phyloP scores from a whole-genome alignment of 2,113 vertebrate genomes.

The Trogon melanurus region DNA sequence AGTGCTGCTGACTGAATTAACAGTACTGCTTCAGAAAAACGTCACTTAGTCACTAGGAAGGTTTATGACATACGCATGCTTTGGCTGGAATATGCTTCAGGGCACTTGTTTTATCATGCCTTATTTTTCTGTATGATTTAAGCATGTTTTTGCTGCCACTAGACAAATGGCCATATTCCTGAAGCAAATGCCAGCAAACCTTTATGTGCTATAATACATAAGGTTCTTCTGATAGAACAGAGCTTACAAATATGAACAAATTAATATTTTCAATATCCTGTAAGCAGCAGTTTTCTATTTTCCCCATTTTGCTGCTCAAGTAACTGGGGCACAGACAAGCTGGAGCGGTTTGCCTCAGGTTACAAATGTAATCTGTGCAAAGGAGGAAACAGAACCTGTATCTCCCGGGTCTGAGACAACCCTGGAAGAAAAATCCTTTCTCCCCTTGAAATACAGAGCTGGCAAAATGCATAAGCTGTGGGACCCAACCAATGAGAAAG shows the following conservation, averaged over 20 bases:
- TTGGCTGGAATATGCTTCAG: constrained; percentile 7
- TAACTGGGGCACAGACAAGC: constrained; percentile 39
- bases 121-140: constrained; percentile 32
- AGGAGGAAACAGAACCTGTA: constrained; percentile 8
- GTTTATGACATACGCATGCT: neutral
- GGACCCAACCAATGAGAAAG: neutral
- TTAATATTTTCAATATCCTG: constrained; percentile 11
- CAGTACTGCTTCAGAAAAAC: neutral
- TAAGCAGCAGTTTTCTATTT: constrained; percentile 6
- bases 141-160: neutral
- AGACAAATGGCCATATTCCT: constrained; percentile 1
- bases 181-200: constrained; percentile 19
- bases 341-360: constrained; percentile 45
- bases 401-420: neutral
- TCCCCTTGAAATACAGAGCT: neutral
- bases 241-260: constrained; percentile 9
- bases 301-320: constrained; percentile 19
- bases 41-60: neutral
- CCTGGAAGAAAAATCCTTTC: constrained; percentile 17
- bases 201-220: neutral
- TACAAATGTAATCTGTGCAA: constrained; percentile 51
- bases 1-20: constrained; percentile 36
- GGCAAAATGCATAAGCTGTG: constrained; percentile 12
- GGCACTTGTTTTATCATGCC: constrained; percentile 29
- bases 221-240: neutral